phyloP scores from a whole-genome alignment of 2,113 vertebrate genomes.

The Ceyx melanurus region DNA sequence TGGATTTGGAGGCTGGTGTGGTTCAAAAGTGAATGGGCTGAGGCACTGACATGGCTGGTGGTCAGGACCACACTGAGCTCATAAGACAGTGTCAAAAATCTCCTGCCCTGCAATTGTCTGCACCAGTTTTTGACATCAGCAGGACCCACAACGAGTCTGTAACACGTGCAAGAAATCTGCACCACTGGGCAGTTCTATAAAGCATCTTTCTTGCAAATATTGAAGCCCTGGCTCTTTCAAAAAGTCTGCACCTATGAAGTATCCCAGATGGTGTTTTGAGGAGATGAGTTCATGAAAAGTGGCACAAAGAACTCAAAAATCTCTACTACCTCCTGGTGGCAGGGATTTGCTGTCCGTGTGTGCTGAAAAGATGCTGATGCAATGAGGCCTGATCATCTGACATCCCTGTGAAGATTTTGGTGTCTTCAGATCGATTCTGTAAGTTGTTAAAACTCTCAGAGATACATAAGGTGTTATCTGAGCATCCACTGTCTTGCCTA shows the following conservation, averaged over 20 bases:
- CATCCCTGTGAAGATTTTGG: neutral
- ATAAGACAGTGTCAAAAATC: neutral
- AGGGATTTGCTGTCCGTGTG: neutral
- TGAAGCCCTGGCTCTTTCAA: neutral
- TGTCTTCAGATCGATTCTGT: neutral
- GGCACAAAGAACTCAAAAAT: neutral
- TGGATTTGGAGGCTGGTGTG: neutral
- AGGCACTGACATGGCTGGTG: neutral
- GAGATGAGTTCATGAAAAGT: neutral
- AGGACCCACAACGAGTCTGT: neutral
- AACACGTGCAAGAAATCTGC: neutral
- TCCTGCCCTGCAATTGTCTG: neutral
- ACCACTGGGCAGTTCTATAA: neutral
- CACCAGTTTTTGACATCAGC: neutral
- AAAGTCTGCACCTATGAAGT: neutral
- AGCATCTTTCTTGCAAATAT: neutral
- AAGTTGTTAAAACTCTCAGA: neutral
- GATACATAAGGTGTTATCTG: neutral
- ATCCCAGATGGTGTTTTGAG: neutral
- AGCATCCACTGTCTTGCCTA: neutral
- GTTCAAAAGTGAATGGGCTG: neutral
- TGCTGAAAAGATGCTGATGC: neutral
- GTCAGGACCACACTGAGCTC: neutral
- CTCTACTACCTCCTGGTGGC: slow-evolving; percentile 43
- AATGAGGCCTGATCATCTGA: neutral